phyloP scores from a whole-genome alignment of 2,113 vertebrate genomes.

The Trogon surrucura region DNA sequence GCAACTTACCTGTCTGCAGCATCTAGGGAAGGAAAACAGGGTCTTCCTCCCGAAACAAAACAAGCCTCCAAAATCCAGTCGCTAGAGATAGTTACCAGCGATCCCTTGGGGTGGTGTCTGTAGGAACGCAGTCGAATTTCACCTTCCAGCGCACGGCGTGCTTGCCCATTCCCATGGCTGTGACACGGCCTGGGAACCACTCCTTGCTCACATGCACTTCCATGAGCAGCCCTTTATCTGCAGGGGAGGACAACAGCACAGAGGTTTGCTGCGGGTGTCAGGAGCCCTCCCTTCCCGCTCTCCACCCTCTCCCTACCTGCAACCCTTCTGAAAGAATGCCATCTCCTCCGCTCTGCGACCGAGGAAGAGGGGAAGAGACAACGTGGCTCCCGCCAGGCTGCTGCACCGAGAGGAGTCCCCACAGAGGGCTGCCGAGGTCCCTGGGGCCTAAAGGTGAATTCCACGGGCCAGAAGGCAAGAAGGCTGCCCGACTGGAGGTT shows the following conservation, averaged over 20 bases:
- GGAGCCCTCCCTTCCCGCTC: too few relatives aligned
- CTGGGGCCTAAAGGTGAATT: too few relatives aligned
- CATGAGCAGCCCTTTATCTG: slow-evolving; percentile 94
- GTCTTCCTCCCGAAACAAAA: background rate
- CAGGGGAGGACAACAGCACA: background rate
- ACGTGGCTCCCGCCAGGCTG: too few relatives aligned
- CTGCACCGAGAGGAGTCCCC: too few relatives aligned
- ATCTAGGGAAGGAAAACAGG: background rate
- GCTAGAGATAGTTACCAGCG: slow-evolving; percentile 84
- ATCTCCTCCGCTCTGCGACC: too few relatives aligned
- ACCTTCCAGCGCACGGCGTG: slow-evolving; percentile 92
- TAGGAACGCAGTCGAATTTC: slow-evolving; percentile 97
- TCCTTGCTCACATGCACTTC: slow-evolving; percentile 96
- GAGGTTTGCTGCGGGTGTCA: background rate
- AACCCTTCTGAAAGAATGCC: too few relatives aligned
- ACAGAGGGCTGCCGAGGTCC: too few relatives aligned
- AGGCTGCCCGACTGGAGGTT: too few relatives aligned
- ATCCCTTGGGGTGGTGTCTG: slow-evolving; percentile 90
- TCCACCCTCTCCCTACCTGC: too few relatives aligned
- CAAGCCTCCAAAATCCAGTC: background rate
- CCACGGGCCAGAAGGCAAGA: too few relatives aligned
- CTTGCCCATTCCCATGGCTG: slow-evolving; percentile 87
- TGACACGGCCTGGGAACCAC: slow-evolving; percentile 95
- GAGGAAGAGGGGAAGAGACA: too few relatives aligned
- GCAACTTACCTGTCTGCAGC: background rate